phyloP scores from a whole-genome alignment of 2,113 vertebrate species.

The Muntiacus muntjak region DNA sequence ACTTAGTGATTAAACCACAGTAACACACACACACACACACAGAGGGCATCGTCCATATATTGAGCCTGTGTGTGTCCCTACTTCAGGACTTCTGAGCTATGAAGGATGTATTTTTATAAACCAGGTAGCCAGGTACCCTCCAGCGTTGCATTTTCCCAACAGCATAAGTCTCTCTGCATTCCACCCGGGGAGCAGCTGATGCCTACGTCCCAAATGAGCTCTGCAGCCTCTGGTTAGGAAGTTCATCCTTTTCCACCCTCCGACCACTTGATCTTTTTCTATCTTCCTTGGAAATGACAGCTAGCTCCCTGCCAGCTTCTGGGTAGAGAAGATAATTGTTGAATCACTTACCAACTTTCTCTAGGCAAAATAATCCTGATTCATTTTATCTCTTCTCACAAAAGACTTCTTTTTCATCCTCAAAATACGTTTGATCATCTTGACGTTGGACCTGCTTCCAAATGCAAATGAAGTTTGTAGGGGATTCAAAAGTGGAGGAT shows the following conservation, averaged over 20 bases:
- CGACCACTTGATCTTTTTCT: neutral
- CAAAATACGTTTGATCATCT: neutral
- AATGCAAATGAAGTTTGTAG: neutral
- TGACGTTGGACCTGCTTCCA: neutral
- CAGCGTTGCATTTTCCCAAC: fast-evolving
- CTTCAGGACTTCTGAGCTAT: fast-evolving
- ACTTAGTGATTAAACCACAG: neutral
- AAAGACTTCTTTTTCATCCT: neutral
- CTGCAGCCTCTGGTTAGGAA: neutral
- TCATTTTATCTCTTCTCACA: neutral
- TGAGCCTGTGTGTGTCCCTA: fast-evolving
- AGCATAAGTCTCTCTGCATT: fast-evolving
- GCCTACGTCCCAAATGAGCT: neutral
- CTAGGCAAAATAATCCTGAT: neutral
- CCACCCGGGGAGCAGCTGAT: fast-evolving
- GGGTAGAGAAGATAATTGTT: neutral
- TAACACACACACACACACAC: neutral
- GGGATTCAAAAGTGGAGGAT: neutral
- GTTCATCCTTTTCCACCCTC: fast-evolving
- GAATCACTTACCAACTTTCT: neutral
- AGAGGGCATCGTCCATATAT: fast-evolving
- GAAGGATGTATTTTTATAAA: fast-evolving
- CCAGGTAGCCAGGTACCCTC: fast-evolving
- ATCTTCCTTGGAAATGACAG: neutral
- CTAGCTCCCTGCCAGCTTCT: neutral